These are phyloP conservation scores for Otolemur garnettii DNA, from an alignment of 2,113 vertebrate genomes.

Conservation along the genomic window DNA sequence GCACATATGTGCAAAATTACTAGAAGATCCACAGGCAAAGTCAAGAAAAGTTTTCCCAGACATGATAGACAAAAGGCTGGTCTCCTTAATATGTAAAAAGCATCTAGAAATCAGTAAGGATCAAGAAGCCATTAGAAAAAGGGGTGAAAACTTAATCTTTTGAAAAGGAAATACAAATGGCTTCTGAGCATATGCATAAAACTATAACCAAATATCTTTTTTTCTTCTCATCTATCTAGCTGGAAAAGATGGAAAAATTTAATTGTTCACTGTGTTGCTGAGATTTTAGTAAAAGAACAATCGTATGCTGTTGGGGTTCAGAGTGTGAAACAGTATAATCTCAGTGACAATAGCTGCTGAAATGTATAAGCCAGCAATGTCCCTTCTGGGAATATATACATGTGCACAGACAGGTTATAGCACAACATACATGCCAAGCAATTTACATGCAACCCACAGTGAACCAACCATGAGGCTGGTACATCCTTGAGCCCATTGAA, in stretches of 20 bases:
- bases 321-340: neutral
- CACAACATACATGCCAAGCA: neutral
- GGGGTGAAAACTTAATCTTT: neutral
- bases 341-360: neutral
- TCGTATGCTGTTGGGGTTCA: neutral
- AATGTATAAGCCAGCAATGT: neutral
- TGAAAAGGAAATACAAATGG: neutral
- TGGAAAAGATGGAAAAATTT: neutral
- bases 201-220: neutral
- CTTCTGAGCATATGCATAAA: neutral
- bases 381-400: neutral
- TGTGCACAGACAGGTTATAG: neutral
- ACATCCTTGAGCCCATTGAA: neutral
- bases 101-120: conserved; percentile 7
- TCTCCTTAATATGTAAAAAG: conserved; percentile 48
- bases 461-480: neutral
- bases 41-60: neutral
- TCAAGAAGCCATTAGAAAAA: neutral
- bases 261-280: neutral
- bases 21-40: neutral
- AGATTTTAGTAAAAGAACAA: neutral
- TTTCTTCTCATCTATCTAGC: neutral
- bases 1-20: neutral
- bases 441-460: neutral
- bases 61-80: neutral